Evolutionary conservation across 2,797 vertebrate genomes (phyloP).

Genomic region (Hirundo rustica): DNA sequence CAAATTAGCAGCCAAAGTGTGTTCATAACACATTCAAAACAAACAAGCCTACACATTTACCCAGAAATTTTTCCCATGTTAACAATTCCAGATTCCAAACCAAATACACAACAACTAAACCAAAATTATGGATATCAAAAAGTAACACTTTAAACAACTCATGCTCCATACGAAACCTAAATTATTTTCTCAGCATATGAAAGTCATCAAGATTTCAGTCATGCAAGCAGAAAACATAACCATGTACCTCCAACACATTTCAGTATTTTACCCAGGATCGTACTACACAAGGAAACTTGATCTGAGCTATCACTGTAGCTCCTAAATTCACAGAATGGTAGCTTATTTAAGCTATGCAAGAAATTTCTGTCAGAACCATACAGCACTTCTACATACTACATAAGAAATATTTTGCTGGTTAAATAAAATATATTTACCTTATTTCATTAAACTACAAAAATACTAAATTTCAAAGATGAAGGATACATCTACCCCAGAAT

Average conservation of each 20-base stretch:
- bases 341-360: neutral
- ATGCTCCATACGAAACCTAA: neutral
- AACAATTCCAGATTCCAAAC: constrained; percentile 61
- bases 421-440: neutral
- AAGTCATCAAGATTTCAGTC: constrained; percentile 22
- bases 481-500: neutral
- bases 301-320: neutral
- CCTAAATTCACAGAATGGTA: neutral
- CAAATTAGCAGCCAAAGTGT: constrained; percentile 57
- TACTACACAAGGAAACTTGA: neutral
- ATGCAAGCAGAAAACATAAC: neutral
- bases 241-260: neutral
- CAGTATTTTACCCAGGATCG: neutral
- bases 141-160: constrained; percentile 40
- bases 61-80: constrained; percentile 37
- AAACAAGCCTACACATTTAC: constrained; percentile 63
- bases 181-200: constrained; percentile 24
- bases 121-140: constrained; percentile 33
- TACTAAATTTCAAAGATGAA: neutral
- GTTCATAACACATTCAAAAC: constrained; percentile 69
- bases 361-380: neutral
- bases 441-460: neutral
- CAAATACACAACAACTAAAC: constrained; percentile 55
- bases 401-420: neutral
- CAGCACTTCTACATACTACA: neutral